phyloP scores from a whole-genome alignment of 1,140 invertebrate species.

The Latrodectus geometricus region DNA sequence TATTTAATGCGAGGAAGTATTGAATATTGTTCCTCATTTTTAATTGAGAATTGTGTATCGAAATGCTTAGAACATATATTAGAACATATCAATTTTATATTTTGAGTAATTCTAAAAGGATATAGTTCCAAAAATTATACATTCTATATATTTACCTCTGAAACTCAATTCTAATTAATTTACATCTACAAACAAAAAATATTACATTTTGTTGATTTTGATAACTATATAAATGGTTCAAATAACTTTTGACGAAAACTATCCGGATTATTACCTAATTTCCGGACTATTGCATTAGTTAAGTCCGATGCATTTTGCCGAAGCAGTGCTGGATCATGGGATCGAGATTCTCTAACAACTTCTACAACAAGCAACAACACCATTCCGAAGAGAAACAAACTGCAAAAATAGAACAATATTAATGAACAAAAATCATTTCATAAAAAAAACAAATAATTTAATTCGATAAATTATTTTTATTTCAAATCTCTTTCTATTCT shows the following conservation, averaged over 20 bases:
- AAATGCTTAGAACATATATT: too few relatives aligned
- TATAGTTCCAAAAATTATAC: too few relatives aligned
- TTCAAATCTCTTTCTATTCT: neutral
- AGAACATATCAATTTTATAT: too few relatives aligned
- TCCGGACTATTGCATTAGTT: neutral
- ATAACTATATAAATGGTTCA: neutral
- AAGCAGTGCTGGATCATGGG: slow-evolving; percentile 29
- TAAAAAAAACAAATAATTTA: neutral
- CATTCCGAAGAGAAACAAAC: slow-evolving; percentile 38
- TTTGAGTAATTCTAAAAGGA: too few relatives aligned
- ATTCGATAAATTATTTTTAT: neutral
- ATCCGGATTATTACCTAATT: neutral
- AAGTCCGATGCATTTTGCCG: neutral
- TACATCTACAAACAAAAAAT: too few relatives aligned
- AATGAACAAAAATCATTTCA: neutral
- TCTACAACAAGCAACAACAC: slow-evolving; percentile 42
- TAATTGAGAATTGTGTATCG: too few relatives aligned
- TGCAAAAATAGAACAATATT: neutral
- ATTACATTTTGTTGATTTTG: neutral
- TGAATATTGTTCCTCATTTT: too few relatives aligned
- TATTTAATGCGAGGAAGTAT: too few relatives aligned
- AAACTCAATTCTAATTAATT: too few relatives aligned
- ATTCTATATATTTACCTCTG: too few relatives aligned
- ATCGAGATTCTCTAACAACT: slow-evolving; percentile 30
- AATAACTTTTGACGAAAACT: neutral